These are phyloP conservation scores for Spondyliosoma cantharus DNA, from an alignment of 2,797 vertebrate genomes.

Conservation along the genomic window DNA sequence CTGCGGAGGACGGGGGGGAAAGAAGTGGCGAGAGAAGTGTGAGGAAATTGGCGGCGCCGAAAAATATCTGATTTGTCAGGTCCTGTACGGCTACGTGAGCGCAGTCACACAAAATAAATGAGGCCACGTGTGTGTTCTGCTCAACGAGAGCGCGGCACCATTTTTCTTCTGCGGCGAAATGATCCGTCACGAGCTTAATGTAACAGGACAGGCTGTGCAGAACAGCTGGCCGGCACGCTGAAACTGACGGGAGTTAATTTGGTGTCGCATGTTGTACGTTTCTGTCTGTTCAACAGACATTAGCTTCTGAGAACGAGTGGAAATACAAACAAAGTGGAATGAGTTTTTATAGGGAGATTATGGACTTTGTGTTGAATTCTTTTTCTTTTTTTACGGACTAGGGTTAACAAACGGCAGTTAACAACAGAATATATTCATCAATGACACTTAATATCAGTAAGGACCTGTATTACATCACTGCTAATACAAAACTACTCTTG, in stretches of 20 bases:
- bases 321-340: background rate
- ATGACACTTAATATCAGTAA: no score
- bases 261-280: conserved; percentile 46
- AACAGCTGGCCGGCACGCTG: conserved; percentile 39
- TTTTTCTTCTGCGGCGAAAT: conserved; percentile 70
- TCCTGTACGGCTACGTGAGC: conserved; percentile 52
- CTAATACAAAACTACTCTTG: no score
- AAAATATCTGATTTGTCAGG: conserved; percentile 61
- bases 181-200: conserved; percentile 67
- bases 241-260: conserved; percentile 50
- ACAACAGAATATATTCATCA: no score
- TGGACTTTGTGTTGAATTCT: background rate
- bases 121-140: conserved; percentile 66
- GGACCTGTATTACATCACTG: no score
- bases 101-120: conserved; percentile 66
- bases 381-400: conserved; percentile 2
- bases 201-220: conserved; percentile 59
- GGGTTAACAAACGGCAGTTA: no score
- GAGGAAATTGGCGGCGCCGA: conserved; percentile 60
- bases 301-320: background rate
- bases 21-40: conserved; percentile 35
- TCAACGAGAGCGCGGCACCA: conserved; percentile 66
- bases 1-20: conserved; percentile 46
- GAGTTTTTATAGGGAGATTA: background rate
- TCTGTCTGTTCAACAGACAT: conserved; percentile 18